A percentile compares a stretch with the other conserved stretches of the same genome.
Conservation (phyloP, 2,113 vertebrate species). For the Ranitomeya variabilis region DNA sequence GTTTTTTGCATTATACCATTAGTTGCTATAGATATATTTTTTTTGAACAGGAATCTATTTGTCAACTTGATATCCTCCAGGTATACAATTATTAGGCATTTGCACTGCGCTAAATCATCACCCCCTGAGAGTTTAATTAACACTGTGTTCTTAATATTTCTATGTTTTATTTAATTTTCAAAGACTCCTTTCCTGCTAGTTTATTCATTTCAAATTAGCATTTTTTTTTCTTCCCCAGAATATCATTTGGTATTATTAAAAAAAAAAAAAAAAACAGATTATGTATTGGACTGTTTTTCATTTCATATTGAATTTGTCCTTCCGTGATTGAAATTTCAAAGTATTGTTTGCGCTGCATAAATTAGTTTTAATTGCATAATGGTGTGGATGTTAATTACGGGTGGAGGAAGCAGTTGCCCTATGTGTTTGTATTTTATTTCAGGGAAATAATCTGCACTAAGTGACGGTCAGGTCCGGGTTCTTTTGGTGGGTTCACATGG, state of each 20-base stretch:
- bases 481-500: not conserved
- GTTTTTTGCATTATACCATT: not conserved
- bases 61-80: conserved; percentile 40
- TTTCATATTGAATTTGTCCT: conserved; percentile 6
- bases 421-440: not conserved
- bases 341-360: conserved; percentile 2
- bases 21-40: not conserved
- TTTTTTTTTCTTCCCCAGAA: conserved; percentile 12
- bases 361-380: conserved; percentile 22
- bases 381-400: not conserved
- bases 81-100: conserved; percentile 42
- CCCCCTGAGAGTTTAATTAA: conserved; percentile 42
- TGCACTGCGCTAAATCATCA: conserved; percentile 15
- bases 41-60: conserved; percentile 22
- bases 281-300: not conserved
- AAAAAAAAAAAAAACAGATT: not conserved
- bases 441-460: not conserved
- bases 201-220: conserved; percentile 41
- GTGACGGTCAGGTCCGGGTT: not conserved
- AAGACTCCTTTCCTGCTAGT: conserved; percentile 20
- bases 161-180: conserved; percentile 46
- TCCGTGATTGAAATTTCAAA: not conserved
- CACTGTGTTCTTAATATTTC: conserved; percentile 42
- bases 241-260: not conserved
- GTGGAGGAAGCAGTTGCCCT: not conserved